Evolutionary conservation across 1,140 invertebrate species (phyloP).

Genomic region (Sycophaga agraensis): DNA sequence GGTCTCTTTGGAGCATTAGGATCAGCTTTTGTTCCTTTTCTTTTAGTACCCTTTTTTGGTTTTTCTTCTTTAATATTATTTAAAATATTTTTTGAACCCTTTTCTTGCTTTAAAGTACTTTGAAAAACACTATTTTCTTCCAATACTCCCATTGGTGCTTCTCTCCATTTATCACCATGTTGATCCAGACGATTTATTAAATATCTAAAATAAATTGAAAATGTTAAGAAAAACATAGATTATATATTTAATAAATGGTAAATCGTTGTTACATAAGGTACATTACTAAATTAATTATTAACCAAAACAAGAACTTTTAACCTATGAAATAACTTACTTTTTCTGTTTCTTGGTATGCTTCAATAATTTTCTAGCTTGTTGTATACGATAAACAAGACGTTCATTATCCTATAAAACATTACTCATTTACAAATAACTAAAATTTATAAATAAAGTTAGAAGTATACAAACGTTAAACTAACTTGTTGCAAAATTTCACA

Average conservation of each 20-base stretch:
- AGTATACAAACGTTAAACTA: slow-evolving; percentile 16
- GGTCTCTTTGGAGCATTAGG: slow-evolving; percentile 78
- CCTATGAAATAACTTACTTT: slow-evolving; percentile 49
- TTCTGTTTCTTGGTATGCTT: slow-evolving; percentile 55
- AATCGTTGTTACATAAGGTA: no score
- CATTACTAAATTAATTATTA: neutral
- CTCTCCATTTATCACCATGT: slow-evolving; percentile 56
- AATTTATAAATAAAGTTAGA: slow-evolving; percentile 10
- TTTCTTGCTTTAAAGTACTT: slow-evolving; percentile 46
- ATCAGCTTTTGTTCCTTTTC: slow-evolving; percentile 60
- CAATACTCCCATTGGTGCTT: slow-evolving; percentile 54
- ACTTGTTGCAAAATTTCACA: slow-evolving; percentile 57
- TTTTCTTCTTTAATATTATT: slow-evolving; percentile 50
- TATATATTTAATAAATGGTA: no score
- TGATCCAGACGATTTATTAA: slow-evolving; percentile 56
- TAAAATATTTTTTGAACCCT: slow-evolving; percentile 40
- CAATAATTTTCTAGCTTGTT: slow-evolving; percentile 52
- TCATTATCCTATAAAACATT: slow-evolving; percentile 54
- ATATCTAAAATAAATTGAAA: slow-evolving; percentile 41
- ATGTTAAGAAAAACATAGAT: neutral
- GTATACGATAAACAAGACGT: slow-evolving; percentile 55
- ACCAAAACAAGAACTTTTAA: slow-evolving; percentile 37
- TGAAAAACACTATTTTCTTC: slow-evolving; percentile 55
- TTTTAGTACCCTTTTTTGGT: slow-evolving; percentile 53
- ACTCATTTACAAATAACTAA: slow-evolving; percentile 13